phyloP scores from a whole-genome alignment of 2,797 vertebrate species.

The Tokudaia muenninki region DNA sequence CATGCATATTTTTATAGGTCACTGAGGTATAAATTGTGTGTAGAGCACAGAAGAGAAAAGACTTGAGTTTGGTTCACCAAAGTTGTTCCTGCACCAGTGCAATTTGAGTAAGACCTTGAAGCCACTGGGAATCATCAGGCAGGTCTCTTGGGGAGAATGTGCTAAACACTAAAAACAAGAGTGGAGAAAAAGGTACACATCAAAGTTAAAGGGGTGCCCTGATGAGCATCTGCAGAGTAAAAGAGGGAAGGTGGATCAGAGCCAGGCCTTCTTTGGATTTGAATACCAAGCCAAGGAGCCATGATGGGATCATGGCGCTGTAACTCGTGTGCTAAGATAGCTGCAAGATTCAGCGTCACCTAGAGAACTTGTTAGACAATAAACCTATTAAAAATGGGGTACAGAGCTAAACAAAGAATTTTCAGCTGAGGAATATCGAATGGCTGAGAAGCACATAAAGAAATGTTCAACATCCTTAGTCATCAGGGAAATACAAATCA shows the following conservation, averaged over 20 bases:
- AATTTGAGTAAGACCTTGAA: neutral
- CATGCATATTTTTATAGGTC: neutral
- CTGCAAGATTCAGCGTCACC: neutral
- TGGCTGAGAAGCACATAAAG: no score
- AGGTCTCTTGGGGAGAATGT: neutral
- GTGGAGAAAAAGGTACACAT: neutral
- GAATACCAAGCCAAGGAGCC: neutral
- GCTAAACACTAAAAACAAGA: neutral
- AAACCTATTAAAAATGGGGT: no score
- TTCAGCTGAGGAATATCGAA: no score
- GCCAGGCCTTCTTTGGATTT: neutral
- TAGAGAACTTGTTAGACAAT: neutral
- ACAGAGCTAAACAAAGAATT: no score
- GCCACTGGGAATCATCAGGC: neutral
- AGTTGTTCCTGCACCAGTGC: neutral
- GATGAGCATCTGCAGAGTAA: neutral
- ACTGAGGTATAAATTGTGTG: neutral
- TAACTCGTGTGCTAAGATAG: neutral
- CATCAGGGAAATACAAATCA: no score
- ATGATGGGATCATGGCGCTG: neutral
- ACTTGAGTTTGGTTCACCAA: neutral
- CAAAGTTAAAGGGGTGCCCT: neutral
- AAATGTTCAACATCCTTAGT: no score
- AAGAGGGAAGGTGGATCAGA: neutral
- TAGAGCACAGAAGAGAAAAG: neutral